These are phyloP conservation scores for Blera fallax DNA, from an alignment of 2,888 invertebrate genomes.

Conservation along the genomic window DNA sequence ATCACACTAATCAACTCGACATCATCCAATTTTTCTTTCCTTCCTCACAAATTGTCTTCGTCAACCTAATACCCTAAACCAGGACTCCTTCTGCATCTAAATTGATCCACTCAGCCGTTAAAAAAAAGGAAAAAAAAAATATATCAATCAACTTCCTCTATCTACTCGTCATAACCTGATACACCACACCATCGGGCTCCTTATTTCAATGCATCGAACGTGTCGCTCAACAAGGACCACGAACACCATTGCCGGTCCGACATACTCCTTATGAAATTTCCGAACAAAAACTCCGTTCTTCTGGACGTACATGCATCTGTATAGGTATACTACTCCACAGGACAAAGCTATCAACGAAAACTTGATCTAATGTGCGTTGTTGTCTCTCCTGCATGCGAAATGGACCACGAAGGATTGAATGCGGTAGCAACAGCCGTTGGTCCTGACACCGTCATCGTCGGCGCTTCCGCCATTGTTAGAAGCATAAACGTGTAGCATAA, in stretches of 20 bases:
- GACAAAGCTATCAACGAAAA: constrained; percentile 46
- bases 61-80: background rate
- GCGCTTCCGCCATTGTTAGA: constrained; percentile 45
- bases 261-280: constrained; percentile 41
- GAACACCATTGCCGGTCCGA: constrained; percentile 33
- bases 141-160: constrained; percentile 36
- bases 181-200: background rate
- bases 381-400: constrained; percentile 65
- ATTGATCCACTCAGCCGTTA: constrained; percentile 16
- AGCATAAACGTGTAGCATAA: constrained; percentile 63
- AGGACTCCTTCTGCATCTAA: constrained; percentile 19
- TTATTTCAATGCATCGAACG: constrained; percentile 57
- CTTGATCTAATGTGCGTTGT: constrained; percentile 67
- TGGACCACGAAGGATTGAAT: constrained; percentile 66
- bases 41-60: constrained; percentile 20
- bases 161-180: constrained; percentile 32
- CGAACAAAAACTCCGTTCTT: constrained; percentile 3
- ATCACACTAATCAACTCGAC: background rate
- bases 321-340: too few relatives aligned
- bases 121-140: constrained; percentile 6
- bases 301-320: background rate
- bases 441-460: constrained; percentile 49
- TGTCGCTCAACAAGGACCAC: constrained; percentile 46
- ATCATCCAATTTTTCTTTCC: background rate
- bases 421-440: constrained; percentile 53